Base-by-base conservation (phyloP, 2,888 invertebrate genomes). In the Scelioninae gen. 1 region DNA sequence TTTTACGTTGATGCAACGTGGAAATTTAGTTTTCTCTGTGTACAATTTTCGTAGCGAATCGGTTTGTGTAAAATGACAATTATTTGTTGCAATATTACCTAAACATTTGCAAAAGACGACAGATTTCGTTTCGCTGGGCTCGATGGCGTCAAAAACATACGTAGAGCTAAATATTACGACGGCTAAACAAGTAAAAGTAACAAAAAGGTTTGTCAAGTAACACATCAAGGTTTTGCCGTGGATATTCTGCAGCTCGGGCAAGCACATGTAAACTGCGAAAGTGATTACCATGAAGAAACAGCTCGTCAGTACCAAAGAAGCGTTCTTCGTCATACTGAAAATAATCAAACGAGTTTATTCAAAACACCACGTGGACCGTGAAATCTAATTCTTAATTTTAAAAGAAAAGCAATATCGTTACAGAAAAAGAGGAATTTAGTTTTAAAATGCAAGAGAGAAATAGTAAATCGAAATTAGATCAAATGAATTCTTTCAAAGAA, bases 211-310 rank as follows among this genome's bases (percentile, higher is more conserved):
- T 83, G 93, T 92, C 40, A 95, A 94, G 86, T 96, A 94, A 87
- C 95, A 95, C 92, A 96, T 95, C 55, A 96, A 93, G 11, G 95
- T 96, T 88, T 95, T 94, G 0, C 96, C 96, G 81, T 96, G 96
- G 15, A 96, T 93, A 92, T 96, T 96, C 75, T 94, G 94, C 71
- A 96, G 93, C 83, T 94, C 94, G 0, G 96, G 94, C 71, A 96
- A 92, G 5, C 93, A 93, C 53, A 93, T 91, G 92, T 96, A 96
- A 32, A 96, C 95, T 81, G 95, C 58, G 77, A 96, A 91, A 0
- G 96, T 96, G 29, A 95, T 88, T 5, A 94, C 91, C 84, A 96
- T 93, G 88, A 95, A 96, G 9, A 94, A 92, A 84, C 95, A 94
- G n/a, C 96, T 96, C 80, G 95, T 93, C 53, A 94, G 91, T 80